Base-by-base conservation (phyloP, 2,113 vertebrate species). In the Hepsetus odoe region DNA sequence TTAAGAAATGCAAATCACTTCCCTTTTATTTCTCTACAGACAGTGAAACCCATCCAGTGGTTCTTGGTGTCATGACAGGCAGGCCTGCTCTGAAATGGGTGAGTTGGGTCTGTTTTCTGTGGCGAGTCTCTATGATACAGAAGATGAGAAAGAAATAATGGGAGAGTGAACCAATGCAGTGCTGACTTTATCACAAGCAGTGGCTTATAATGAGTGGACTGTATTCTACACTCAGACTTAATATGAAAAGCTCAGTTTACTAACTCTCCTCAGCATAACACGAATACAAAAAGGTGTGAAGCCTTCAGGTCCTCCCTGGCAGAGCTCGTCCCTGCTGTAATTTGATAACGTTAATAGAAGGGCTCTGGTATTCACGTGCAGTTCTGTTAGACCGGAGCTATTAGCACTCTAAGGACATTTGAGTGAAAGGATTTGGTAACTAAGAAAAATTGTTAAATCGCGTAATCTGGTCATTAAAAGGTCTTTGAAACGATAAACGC, bases 361-460 rank as follows among this genome's bases (percentile, higher is more conserved):
- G 14, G 12, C 10, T 35, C n/a, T 67, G 58, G 22, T 13, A 32
- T 70, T 70, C 66, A 61, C 56, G 65, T 30, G 26, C 51, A 12
- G 24, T 32, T 77, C 64, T 46, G 68, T 51, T 55, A 64, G 64
- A 26, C 46, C 42, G 28, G 16, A 14, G 61, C 18, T 64, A n/a
- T 8, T 38, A 53, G 5, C 32, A 55, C 33, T 35, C 65, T 64
- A 65, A 59, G 18, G 40, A 51, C 24, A 58, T 46, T 38, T 49
- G 51, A 59, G 33, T 26, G 28, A n/a, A 26, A 66, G 30, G 13
- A 42, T 11, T 24, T 70, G 46, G 28, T 30, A 22, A 26, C 55
- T 35, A 61, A 49, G 1, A 59, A 71, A n/a, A n/a, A n/a, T n/a
- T 28, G 44, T 46, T 70, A 76, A 67, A 56, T 33, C 35, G 35